Conservation (phyloP, 2,888 invertebrate species). For the Artemia sinica region DNA sequence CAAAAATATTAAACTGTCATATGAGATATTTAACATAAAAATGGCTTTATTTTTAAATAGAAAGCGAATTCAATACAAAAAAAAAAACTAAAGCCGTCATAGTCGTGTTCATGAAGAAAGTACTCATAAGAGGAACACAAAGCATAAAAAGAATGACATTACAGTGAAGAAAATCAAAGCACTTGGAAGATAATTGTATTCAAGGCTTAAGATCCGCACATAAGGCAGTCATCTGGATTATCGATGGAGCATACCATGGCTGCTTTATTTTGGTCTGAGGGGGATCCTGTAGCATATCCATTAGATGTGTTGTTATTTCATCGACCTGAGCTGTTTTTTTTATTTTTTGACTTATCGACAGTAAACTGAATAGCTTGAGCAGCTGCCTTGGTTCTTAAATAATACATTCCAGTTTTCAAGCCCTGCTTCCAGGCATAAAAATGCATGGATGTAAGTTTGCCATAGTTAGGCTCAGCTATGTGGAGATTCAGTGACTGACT, state of each 20-base stretch:
- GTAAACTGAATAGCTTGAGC: slow-evolving; percentile 94
- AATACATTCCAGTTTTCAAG: slow-evolving; percentile 98
- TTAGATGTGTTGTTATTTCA: slow-evolving; percentile 2
- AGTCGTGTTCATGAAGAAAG: too few relatives aligned
- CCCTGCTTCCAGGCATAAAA: slow-evolving; percentile 95
- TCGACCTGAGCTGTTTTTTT: slow-evolving; percentile 27
- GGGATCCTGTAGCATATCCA: background rate
- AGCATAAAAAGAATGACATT: too few relatives aligned
- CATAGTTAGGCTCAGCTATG: slow-evolving; percentile 82
- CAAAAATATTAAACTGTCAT: too few relatives aligned
- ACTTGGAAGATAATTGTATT: too few relatives aligned
- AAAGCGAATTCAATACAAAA: too few relatives aligned
- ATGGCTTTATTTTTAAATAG: too few relatives aligned
- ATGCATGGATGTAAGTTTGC: slow-evolving; percentile 90
- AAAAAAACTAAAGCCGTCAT: too few relatives aligned
- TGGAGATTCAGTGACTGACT: slow-evolving; percentile 95
- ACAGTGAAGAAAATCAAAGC: too few relatives aligned
- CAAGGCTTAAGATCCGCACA: slow-evolving; percentile 53
- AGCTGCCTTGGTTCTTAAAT: slow-evolving; percentile 86
- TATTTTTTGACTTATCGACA: slow-evolving; percentile 62
- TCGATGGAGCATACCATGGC: slow-evolving; percentile 67
- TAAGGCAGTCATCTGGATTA: slow-evolving; percentile 70
- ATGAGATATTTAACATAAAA: too few relatives aligned
- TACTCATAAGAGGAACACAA: too few relatives aligned
- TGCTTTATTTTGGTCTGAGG: slow-evolving; percentile 38